Percentiles rank a stretch among this genome's conserved stretches.
phyloP scores from a whole-genome alignment of 2,888 invertebrate genomes.

The Miltochrista miniata region DNA sequence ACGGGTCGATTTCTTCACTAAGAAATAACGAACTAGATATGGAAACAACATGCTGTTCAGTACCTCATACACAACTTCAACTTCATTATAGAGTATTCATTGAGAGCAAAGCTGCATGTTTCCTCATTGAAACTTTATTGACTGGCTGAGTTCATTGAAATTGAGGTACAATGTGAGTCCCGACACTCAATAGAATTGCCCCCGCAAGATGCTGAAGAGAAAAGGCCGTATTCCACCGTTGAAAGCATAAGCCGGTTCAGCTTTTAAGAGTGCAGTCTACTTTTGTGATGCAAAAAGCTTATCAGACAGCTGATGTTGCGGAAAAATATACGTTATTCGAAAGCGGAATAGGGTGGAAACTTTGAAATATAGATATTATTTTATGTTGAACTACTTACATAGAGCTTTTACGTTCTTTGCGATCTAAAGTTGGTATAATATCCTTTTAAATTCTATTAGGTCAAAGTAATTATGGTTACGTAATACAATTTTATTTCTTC shows the following conservation, averaged over 20 bases:
- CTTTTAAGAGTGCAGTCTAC: constrained; percentile 47
- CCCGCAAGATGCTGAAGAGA: constrained; percentile 49
- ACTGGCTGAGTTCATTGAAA: constrained; percentile 50
- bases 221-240: constrained; percentile 60
- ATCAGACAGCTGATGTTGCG: constrained; percentile 46
- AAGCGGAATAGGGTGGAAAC: constrained; percentile 37
- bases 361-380: background rate
- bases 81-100: constrained; percentile 20
- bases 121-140: constrained; percentile 41
- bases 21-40: background rate
- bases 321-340: constrained; percentile 50
- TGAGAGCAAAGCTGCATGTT: constrained; percentile 13
- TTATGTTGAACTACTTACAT: background rate
- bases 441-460: background rate
- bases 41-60: background rate
- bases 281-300: constrained; percentile 47
- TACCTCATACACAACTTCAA: constrained; percentile 5
- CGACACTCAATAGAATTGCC: constrained; percentile 60
- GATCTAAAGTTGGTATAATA: background rate
- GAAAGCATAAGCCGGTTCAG: constrained; percentile 63
- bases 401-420: background rate
- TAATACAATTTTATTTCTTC: background rate
- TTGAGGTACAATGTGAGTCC: constrained; percentile 48
- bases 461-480: background rate
- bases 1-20: constrained; percentile 22